Evolutionary conservation across 2,797 vertebrate genomes (phyloP).

Genomic region (Peromyscus attwateri): DNA sequence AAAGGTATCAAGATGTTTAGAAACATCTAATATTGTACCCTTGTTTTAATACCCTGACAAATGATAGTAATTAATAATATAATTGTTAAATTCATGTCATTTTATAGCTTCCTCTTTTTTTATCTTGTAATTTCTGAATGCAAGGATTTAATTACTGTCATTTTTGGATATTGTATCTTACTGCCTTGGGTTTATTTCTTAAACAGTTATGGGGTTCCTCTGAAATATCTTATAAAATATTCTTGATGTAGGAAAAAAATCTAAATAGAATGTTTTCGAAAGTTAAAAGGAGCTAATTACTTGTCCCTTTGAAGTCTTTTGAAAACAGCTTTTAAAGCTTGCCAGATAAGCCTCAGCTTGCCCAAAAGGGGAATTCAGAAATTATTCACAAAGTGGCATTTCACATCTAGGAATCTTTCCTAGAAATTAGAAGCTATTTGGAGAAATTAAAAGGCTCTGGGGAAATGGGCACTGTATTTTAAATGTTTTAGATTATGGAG

Average conservation of each 20-base stretch:
- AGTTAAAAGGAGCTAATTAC: slow-evolving; percentile 79
- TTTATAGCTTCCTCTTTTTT: slow-evolving; percentile 31
- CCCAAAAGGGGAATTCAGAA: slow-evolving; percentile 75
- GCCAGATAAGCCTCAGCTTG: slow-evolving; percentile 71
- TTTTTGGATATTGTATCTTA: slow-evolving; percentile 37
- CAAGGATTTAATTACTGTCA: slow-evolving; percentile 44
- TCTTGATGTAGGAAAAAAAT: slow-evolving; percentile 61
- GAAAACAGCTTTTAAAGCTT: slow-evolving; percentile 78
- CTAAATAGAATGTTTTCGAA: slow-evolving; percentile 74
- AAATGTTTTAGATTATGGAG: slow-evolving; percentile 59
- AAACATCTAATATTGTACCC: slow-evolving; percentile 3
- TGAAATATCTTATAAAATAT: slow-evolving; percentile 71
- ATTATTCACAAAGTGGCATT: slow-evolving; percentile 80
- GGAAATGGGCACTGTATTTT: slow-evolving; percentile 60
- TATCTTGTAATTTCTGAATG: slow-evolving; percentile 40
- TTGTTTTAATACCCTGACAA: slow-evolving; percentile 27
- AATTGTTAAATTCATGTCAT: slow-evolving; percentile 16
- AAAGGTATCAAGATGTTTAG: neutral
- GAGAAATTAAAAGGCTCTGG: slow-evolving; percentile 69
- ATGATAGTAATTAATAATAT: slow-evolving; percentile 32
- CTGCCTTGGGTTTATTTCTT: slow-evolving; percentile 32
- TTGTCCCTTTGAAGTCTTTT: slow-evolving; percentile 74
- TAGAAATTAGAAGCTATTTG: slow-evolving; percentile 78
- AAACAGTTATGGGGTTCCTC: neutral
- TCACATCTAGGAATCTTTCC: slow-evolving; percentile 74